Percentiles rank a stretch among this genome's conserved stretches.
These are phyloP conservation scores for Melitaea athalia DNA, from an alignment of 2,888 invertebrate genomes.

Conservation along the genomic window DNA sequence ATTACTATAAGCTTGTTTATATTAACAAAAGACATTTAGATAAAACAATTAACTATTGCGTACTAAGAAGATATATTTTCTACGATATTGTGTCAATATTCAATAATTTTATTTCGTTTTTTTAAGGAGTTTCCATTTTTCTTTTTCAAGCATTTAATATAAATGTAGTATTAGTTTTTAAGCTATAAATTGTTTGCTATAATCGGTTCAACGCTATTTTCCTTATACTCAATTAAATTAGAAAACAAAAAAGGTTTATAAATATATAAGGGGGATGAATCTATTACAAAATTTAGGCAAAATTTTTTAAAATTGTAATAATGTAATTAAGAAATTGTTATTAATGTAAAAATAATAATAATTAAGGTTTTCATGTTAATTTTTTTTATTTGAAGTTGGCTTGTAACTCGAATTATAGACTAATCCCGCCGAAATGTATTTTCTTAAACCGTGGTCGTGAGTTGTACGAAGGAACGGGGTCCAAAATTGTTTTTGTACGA, in stretches of 20 bases:
- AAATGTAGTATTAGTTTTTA: no score
- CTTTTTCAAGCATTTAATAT: no score
- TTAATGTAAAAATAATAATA: not conserved
- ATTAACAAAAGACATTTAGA: no score
- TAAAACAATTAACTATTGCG: no score
- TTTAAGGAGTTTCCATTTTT: no score
- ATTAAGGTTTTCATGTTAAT: not conserved
- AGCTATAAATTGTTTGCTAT: not conserved
- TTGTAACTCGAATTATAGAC: not conserved
- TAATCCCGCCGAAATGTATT: not conserved
- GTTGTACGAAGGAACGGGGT: slow-evolving; percentile 31
- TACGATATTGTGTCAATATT: no score
- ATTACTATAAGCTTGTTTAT: no score
- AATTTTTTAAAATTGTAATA: not conserved
- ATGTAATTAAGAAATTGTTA: not conserved
- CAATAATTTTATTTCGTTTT: no score
- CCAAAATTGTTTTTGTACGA: slow-evolving; percentile 34
- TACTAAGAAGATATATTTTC: no score
- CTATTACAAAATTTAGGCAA: not conserved
- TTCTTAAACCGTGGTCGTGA: slow-evolving; percentile 3
- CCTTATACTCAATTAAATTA: no score
- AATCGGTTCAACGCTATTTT: not conserved
- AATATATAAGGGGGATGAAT: not conserved
- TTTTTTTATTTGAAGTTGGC: not conserved
- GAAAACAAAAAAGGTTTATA: not conserved